Conservation (phyloP, 2,797 vertebrate species). For the Manis crassicaudata region DNA sequence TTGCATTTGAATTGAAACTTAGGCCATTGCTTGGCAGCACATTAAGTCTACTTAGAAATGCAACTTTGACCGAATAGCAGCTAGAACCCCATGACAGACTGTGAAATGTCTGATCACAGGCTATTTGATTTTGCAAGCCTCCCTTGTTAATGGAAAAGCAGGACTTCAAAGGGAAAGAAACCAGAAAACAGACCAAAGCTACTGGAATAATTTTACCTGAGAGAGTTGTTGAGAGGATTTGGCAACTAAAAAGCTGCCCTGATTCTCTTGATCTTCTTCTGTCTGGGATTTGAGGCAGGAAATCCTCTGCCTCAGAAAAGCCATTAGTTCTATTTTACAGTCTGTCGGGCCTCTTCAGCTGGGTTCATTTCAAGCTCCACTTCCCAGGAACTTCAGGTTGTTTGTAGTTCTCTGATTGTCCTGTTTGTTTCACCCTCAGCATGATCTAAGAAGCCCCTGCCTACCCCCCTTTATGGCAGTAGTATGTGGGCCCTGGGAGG, state of each 20-base stretch:
- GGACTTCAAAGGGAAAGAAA: conserved; percentile 15
- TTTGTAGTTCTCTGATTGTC: neutral
- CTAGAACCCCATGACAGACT: neutral
- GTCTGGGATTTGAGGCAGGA: neutral
- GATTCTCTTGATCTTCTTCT: conserved; percentile 42
- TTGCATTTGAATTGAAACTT: neutral
- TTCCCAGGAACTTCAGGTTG: neutral
- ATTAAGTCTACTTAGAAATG: neutral
- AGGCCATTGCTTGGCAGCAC: neutral
- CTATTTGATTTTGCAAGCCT: conserved; percentile 8
- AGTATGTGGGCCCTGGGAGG: neutral
- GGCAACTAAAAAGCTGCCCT: neutral
- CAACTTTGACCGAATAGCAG: neutral
- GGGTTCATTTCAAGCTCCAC: neutral
- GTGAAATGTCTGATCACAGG: neutral
- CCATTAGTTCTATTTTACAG: neutral
- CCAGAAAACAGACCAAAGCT: neutral
- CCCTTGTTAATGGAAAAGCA: neutral
- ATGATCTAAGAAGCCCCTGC: neutral
- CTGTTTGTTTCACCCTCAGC: neutral
- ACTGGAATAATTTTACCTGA: conserved; percentile 15
- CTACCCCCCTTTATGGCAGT: neutral
- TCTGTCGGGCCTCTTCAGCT: neutral
- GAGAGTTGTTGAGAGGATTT: neutral
- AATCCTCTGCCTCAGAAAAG: neutral